phyloP scores from a whole-genome alignment of 2,888 invertebrate genomes.

The Camptogramma bilineatum region DNA sequence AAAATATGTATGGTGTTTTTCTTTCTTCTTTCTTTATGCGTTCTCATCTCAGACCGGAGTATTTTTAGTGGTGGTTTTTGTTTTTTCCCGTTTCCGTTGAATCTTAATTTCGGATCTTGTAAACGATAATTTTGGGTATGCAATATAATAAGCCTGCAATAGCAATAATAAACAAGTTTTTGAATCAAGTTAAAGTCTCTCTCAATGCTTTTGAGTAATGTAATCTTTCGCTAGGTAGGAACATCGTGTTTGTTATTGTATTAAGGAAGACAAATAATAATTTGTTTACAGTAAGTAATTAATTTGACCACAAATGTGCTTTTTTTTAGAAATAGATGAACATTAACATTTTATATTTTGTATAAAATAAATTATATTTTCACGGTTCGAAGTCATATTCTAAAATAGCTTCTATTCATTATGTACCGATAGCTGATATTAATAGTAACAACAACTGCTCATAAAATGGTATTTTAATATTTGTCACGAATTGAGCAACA shows the following conservation, averaged over 20 bases:
- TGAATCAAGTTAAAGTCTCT: neutral
- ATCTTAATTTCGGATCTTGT: slow-evolving; percentile 7
- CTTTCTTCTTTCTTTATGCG: slow-evolving; percentile 1
- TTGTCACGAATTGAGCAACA: neutral
- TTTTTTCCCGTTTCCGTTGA: slow-evolving; percentile 6
- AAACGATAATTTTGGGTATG: neutral
- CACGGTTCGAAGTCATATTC: neutral
- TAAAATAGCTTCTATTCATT: neutral
- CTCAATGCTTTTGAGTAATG: neutral
- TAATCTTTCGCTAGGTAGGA: neutral
- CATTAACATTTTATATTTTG: neutral
- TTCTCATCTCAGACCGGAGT: slow-evolving; percentile 12
- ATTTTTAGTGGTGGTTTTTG: slow-evolving; percentile 13
- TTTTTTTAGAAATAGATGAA: neutral
- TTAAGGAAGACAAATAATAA: neutral
- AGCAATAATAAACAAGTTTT: neutral
- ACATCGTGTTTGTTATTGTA: neutral
- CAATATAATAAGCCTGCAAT: neutral
- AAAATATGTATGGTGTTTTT: neutral
- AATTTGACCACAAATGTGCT: neutral
- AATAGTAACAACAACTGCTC: neutral
- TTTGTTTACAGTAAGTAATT: neutral
- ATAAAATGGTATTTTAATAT: neutral
- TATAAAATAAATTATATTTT: neutral
- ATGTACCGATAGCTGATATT: neutral